These are phyloP conservation scores for Magallana gigas DNA, from an alignment of 1,140 invertebrate genomes.

Conservation along the genomic window DNA sequence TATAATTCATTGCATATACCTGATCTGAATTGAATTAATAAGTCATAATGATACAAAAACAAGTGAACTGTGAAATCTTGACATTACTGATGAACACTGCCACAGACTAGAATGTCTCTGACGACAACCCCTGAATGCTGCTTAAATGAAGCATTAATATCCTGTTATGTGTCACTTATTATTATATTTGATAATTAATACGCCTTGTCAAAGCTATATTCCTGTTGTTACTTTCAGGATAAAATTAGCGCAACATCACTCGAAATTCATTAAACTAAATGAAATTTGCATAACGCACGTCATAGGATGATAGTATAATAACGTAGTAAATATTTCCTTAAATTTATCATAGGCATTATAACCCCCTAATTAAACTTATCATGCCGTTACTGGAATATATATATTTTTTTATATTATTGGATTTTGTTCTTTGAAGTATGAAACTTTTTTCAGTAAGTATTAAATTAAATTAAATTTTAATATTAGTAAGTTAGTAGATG, in stretches of 20 bases:
- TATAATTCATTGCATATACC: not conserved
- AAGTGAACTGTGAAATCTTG: constrained; percentile 11
- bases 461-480: no score
- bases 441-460: no score
- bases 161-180: not conserved
- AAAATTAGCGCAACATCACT: not conserved
- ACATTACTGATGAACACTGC: not conserved
- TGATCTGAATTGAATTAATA: constrained; percentile 33
- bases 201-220: not conserved
- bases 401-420: no score
- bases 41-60: not conserved
- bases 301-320: not conserved
- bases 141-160: not conserved
- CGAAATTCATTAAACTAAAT: not conserved
- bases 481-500: no score
- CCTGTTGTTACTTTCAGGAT: not conserved
- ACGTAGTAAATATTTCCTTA: not conserved
- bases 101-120: not conserved
- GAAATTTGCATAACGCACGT: constrained; percentile 14
- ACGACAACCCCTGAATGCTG: not conserved
- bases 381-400: no score
- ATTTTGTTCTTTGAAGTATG: no score
- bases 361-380: no score
- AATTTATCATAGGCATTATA: not conserved
- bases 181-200: constrained; percentile 14